Evolutionary conservation across 2,797 vertebrate genomes (phyloP).

Genomic region (Labeo calbasu): DNA sequence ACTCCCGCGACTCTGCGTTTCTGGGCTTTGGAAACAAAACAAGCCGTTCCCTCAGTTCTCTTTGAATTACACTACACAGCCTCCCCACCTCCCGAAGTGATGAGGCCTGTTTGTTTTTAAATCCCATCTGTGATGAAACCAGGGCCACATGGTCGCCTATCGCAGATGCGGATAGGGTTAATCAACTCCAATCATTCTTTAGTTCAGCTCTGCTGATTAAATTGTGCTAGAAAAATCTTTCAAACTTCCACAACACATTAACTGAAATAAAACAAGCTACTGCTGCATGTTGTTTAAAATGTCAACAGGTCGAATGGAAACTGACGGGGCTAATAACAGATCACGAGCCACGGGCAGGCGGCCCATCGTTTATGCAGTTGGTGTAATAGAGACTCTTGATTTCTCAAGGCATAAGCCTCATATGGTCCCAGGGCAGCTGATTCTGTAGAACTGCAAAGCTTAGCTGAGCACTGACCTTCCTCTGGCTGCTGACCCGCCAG

Average conservation of each 20-base stretch:
- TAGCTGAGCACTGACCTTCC: conserved; percentile 42
- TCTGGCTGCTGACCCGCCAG: conserved; percentile 47
- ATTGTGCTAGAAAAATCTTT: neutral
- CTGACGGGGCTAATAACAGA: conserved; percentile 37
- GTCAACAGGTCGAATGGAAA: conserved; percentile 56
- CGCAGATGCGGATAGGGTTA: neutral
- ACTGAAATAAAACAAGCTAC: conserved; percentile 46
- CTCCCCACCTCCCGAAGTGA: conserved; percentile 45
- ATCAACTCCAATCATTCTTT: conserved; percentile 1
- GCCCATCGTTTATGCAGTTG: conserved; percentile 38
- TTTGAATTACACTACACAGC: conserved; percentile 47
- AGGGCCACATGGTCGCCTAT: conserved; percentile 44
- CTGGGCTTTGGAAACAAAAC: conserved; percentile 56
- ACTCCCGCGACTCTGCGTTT: conserved; percentile 45
- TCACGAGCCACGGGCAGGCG: conserved; percentile 23
- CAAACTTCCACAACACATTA: conserved; percentile 34
- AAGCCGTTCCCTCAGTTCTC: conserved; percentile 46
- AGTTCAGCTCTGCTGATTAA: conserved; percentile 17
- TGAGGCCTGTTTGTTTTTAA: conserved; percentile 60
- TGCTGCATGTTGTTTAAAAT: conserved; percentile 30
- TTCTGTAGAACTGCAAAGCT: conserved; percentile 43
- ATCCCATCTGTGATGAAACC: conserved; percentile 55
- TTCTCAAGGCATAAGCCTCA: conserved; percentile 48
- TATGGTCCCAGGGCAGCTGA: conserved; percentile 40
- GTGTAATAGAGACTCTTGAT: conserved; percentile 53